A percentile compares a stretch with the other conserved stretches of the same genome.
Evolutionary conservation across 2,113 vertebrate species (phyloP).

Genomic region (Corythaixoides concolor): DNA sequence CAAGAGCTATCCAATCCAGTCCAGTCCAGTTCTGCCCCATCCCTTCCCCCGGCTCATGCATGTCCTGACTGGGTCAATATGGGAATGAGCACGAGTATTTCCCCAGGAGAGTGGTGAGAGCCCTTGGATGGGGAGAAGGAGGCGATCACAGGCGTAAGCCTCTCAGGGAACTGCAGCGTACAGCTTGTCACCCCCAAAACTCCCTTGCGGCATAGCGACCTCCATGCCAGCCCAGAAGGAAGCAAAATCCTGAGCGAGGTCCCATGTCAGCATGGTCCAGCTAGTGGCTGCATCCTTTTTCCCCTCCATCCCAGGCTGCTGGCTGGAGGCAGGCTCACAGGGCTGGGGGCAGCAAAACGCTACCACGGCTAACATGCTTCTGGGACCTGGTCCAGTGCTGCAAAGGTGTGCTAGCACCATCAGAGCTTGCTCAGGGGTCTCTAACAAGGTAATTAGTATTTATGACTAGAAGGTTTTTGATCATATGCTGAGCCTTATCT

Average conservation of each 20-base stretch:
- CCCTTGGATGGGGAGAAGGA: accelerated
- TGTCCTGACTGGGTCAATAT: background rate
- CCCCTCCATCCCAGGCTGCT: background rate
- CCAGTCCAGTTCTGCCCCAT: background rate
- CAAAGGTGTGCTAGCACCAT: background rate
- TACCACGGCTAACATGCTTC: accelerated
- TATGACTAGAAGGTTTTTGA: background rate
- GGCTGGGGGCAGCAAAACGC: background rate
- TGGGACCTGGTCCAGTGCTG: background rate
- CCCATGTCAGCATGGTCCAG: background rate
- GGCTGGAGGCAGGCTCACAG: background rate
- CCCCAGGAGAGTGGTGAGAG: background rate
- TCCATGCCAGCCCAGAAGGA: background rate
- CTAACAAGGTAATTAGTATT: background rate
- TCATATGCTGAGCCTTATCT: background rate
- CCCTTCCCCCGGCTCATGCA: background rate
- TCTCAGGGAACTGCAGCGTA: background rate
- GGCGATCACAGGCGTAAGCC: background rate
- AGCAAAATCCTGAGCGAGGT: background rate
- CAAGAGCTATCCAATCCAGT: background rate
- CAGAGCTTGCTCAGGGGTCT: background rate
- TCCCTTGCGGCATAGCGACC: background rate
- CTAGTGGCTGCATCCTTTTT: background rate
- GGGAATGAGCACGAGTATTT: background rate
- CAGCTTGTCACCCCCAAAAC: background rate